Percentiles rank a stretch among this genome's conserved stretches.
phyloP scores from a whole-genome alignment of 1,140 invertebrate genomes.

The Lordiphosa clarofinis region DNA sequence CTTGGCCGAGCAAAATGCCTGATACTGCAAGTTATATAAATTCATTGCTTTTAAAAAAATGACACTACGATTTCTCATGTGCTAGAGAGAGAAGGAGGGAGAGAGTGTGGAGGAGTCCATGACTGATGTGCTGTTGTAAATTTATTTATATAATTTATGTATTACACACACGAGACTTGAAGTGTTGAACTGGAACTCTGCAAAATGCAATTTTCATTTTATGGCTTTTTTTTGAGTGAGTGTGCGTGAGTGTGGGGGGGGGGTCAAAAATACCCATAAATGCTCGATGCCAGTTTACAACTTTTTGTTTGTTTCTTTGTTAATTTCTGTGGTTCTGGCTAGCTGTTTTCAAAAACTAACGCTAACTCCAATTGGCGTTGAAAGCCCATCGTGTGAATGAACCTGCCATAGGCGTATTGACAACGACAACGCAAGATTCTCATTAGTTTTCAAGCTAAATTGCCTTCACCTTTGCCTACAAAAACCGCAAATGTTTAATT shows the following conservation, averaged over 20 bases:
- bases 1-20: constrained; percentile 2
- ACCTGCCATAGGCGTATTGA: constrained; percentile 37
- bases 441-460: constrained; percentile 50
- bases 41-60: constrained; percentile 13
- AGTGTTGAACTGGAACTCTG: constrained; percentile 6
- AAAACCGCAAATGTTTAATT: constrained; percentile 18
- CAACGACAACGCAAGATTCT: constrained; percentile 21
- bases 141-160: constrained; percentile 16
- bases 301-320: constrained; percentile 2
- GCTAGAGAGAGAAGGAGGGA: background rate
- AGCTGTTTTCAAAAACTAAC: constrained; percentile 31
- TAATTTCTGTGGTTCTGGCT: background rate
- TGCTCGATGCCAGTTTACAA: constrained; percentile 27
- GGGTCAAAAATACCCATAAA: background rate
- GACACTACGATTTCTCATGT: constrained; percentile 13
- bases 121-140: constrained; percentile 14
- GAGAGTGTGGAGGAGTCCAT: constrained; percentile 2
- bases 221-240: background rate
- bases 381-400: constrained; percentile 38
- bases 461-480: constrained; percentile 6
- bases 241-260: background rate
- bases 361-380: constrained; percentile 54
- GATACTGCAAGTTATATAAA: constrained; percentile 10
- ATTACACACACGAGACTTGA: constrained; percentile 10
- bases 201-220: constrained; percentile 10